Base-by-base conservation (phyloP, 2,888 invertebrate species). In the Plebejus melissa region DNA sequence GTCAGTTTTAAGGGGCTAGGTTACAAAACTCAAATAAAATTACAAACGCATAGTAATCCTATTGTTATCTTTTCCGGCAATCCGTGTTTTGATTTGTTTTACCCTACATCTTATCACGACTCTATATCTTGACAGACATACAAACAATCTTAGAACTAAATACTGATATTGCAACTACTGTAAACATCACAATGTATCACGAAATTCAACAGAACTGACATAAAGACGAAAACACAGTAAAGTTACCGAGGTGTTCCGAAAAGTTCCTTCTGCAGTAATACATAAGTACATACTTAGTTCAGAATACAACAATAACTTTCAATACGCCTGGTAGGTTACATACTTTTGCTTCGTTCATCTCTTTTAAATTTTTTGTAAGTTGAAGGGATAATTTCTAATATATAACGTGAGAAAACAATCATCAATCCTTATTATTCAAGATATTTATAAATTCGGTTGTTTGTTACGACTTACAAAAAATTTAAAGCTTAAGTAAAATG, bases 141-240 rank as follows among this genome's bases (percentile, higher is more conserved):
- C 13, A 65, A 65, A 65, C 16, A 16, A 60, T 32, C 65, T 65
- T 65, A 32, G 32, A 16, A 65, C 65, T 65, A 65, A 65, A 65
- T 65, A 65, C 65, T 65, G 65, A 65, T 65, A 65, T 65, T 65
- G 65, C 65, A 65, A 65, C 65, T 36, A 65, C 11, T 32, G 54
- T 54, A 32, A 78, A 69, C 11, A 69, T 28, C 41, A 58, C n/a
- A 74, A 41, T 38, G 7, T 70, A 41, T 70, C 70, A 70, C 70
- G 41, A 28, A 70, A 41, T 70, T 70, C 9, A 70, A 69, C 65
- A 41, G 69, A 38, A 41, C 38, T 38, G 13, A 69, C 69, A n/a
- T 16, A 60, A 38, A 38, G 36, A 69, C 6, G 16, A 7, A 70
- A 54, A 54, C 54, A 54, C 16, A 54, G 32, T 13, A 50, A 72